A percentile compares a stretch with the other conserved stretches of the same genome.
Evolutionary conservation across 2,797 vertebrate genomes (phyloP).

Genomic region (Pangasius macronema): DNA sequence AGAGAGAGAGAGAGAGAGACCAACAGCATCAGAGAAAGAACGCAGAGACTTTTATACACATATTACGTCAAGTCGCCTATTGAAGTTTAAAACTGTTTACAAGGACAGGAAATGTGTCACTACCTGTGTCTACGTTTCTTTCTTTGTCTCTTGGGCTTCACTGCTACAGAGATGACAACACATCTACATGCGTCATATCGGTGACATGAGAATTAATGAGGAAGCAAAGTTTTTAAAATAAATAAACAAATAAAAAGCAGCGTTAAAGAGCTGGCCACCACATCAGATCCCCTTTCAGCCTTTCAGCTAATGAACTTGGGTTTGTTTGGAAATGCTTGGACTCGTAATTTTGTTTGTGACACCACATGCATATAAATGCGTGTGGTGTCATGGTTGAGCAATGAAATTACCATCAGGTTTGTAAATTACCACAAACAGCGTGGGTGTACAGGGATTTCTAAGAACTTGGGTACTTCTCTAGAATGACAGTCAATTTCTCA

Average conservation of each 20-base stretch:
- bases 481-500: conserved; percentile 44
- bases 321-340: conserved; percentile 21
- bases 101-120: conserved; percentile 57
- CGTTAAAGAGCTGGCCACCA: not conserved
- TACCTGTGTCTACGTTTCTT: conserved; percentile 43
- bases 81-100: conserved; percentile 54
- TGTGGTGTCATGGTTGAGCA: conserved; percentile 16
- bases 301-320: conserved; percentile 8
- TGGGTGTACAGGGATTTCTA: conserved; percentile 42
- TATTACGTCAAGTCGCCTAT: conserved; percentile 35
- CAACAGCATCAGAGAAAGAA: not conserved
- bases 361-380: not conserved
- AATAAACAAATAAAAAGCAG: not conserved
- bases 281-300: too few relatives aligned
- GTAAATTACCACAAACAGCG: conserved; percentile 38
- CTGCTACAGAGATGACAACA: not conserved
- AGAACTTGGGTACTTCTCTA: conserved; percentile 33
- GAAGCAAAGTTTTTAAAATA: not conserved
- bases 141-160: conserved; percentile 1
- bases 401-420: conserved; percentile 17
- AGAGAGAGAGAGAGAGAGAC: not conserved
- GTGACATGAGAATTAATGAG: not conserved
- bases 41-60: conserved; percentile 52
- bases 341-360: not conserved
- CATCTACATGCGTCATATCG: not conserved